Base-by-base conservation (phyloP, 2,113 vertebrate species). In the Muscicapa adusta region DNA sequence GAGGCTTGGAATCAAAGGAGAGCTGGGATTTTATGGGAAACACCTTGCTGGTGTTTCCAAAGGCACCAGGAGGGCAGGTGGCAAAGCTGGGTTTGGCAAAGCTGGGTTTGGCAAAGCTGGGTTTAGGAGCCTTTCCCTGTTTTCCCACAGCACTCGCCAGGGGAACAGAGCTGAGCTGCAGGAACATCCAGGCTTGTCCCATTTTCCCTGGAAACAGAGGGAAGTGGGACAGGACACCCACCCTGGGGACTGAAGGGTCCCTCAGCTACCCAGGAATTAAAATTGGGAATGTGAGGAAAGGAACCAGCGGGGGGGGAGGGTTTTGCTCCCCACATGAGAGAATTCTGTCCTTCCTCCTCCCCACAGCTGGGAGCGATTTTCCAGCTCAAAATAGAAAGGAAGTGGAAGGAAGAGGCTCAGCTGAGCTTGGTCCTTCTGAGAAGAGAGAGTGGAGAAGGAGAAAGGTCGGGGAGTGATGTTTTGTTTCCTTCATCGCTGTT, bases 291-390 rank as follows among this genome's bases (percentile, higher is more conserved):
- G 2, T 12, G 40, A 50, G 71, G 84, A 50, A 40, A 85, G 80
- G 60, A 94, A 8, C 17, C 56, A 9, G 60, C 8, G 5, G 74
- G 74, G 33, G n/a, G 28, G 60, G 61, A 73, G 74, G 26, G 3
- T 25, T 25, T 19, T 23, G 75, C 66, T 84, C 28, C 85, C 89
- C 91, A 79, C 91, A 82, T 70, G 20, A 91, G 68, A 81, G 58
- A 56, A 19, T 34, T 73, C 81, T 54, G 61, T n/a, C 50, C 74
- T 86, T 28, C 83, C 40, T 70, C 48, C 51, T 47, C 38, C 33
- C 26, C 74, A 28, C 95, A 92, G 90, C 95, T 90, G 96, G 86
- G 31, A 92, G 36, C 11, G 57, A 86, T 96, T 96, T 90, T 50
- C 26, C 57, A 78, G 62, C 89, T 57, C 60, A 25, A 89, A 94